Conservation (phyloP, 1,140 invertebrate genomes). For the Dreissena polymorpha region DNA sequence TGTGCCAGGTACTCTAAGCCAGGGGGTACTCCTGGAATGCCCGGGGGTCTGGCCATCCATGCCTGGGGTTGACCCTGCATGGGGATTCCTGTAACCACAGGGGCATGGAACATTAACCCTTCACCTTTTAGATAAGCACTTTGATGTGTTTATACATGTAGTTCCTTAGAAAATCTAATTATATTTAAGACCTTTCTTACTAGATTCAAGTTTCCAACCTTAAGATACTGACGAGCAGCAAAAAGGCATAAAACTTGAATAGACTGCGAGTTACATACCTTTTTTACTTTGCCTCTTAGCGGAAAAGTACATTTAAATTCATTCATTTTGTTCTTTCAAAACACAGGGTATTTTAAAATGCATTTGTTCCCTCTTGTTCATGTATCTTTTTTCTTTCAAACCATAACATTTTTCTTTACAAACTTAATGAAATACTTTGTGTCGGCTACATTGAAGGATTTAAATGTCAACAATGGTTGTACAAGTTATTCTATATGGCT, state of each 20-base stretch:
- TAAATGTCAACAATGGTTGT: too few species aligned
- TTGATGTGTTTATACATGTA: neutral
- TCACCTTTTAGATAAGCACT: too few species aligned
- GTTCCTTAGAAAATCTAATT: neutral
- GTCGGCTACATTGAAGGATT: too few species aligned
- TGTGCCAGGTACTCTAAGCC: constrained; percentile 95
- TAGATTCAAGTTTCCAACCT: too few species aligned
- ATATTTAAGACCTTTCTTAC: neutral
- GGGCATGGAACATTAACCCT: neutral
- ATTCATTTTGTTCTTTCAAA: neutral
- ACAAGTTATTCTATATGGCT: too few species aligned
- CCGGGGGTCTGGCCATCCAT: constrained; percentile 89
- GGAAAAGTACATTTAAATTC: neutral
- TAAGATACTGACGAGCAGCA: too few species aligned
- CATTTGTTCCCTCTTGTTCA: neutral
- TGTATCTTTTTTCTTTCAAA: constrained; percentile 1
- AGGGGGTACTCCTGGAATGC: constrained; percentile 88
- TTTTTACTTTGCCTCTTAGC: neutral
- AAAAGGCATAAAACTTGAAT: neutral
- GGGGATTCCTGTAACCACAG: constrained; percentile 10
- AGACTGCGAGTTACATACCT: neutral
- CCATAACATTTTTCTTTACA: neutral
- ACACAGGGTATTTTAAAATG: neutral
- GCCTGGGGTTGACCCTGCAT: constrained; percentile 27
- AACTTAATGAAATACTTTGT: too few species aligned